These are phyloP conservation scores for Dryoscopus gambensis DNA, from an alignment of 2,113 vertebrate genomes.

Conservation along the genomic window DNA sequence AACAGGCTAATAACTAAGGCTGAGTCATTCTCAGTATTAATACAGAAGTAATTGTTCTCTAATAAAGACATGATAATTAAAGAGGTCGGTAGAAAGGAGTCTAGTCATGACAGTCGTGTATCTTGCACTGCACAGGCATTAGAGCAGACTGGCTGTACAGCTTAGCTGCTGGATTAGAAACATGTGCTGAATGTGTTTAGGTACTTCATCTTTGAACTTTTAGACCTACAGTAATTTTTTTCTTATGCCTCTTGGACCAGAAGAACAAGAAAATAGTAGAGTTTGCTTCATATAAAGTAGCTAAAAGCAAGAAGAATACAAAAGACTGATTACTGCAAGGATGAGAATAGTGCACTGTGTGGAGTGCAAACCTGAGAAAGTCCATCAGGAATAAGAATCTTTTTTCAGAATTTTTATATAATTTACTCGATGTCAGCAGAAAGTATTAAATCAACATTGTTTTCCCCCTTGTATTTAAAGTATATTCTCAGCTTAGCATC, in stretches of 20 bases:
- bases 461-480: neutral
- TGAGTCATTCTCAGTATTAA: neutral
- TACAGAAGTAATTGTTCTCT: conserved; percentile 3
- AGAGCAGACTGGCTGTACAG: neutral
- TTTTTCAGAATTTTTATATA: neutral
- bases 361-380: neutral
- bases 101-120: neutral
- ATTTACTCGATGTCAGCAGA: neutral
- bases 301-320: neutral
- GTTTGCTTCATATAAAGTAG: neutral
- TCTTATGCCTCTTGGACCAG: neutral
- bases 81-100: neutral
- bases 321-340: neutral
- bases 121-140: neutral
- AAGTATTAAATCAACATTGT: neutral
- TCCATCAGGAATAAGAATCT: neutral
- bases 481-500: neutral
- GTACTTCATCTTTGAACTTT: neutral
- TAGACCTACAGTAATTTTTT: neutral
- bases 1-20: neutral
- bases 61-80: conserved; percentile 13
- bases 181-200: neutral
- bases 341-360: neutral
- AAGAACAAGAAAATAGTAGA: neutral
- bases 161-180: neutral